These are phyloP conservation scores for Monopterus albus DNA, from an alignment of 2,113 vertebrate species.

Conservation along the genomic window DNA sequence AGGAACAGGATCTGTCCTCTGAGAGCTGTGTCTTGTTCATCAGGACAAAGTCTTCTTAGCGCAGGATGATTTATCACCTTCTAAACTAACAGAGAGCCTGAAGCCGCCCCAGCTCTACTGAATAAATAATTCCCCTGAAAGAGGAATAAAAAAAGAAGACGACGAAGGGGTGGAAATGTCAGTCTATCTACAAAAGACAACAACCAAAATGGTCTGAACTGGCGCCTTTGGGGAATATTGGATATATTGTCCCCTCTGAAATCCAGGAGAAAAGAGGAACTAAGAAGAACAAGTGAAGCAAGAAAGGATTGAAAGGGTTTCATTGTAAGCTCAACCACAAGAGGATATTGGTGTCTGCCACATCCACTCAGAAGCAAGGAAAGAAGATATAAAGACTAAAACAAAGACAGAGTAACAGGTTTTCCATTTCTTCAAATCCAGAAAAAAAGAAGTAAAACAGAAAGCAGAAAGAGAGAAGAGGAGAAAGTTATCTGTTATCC, in stretches of 20 bases:
- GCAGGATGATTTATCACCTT: constrained; percentile 34
- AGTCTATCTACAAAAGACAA: constrained; percentile 19
- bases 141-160: constrained; percentile 15
- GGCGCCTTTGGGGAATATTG: neutral
- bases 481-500: neutral
- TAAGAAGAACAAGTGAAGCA: neutral
- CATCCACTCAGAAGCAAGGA: constrained; percentile 12
- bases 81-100: constrained; percentile 3
- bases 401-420: neutral
- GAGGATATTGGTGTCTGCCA: constrained; percentile 4
- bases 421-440: neutral
- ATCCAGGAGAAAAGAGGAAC: constrained; percentile 25
- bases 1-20: neutral
- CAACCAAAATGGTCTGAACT: neutral
- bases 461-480: neutral
- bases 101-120: neutral
- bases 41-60: neutral
- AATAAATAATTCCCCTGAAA: neutral
- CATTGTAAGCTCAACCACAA: neutral
- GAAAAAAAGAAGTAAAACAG: neutral
- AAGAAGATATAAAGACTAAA: neutral
- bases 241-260: constrained; percentile 1
- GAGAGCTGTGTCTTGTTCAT: neutral
- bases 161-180: constrained; percentile 1
- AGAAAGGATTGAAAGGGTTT: neutral